Base-by-base conservation (phyloP, 1,140 invertebrate species). In the Helicoverpa zea region DNA sequence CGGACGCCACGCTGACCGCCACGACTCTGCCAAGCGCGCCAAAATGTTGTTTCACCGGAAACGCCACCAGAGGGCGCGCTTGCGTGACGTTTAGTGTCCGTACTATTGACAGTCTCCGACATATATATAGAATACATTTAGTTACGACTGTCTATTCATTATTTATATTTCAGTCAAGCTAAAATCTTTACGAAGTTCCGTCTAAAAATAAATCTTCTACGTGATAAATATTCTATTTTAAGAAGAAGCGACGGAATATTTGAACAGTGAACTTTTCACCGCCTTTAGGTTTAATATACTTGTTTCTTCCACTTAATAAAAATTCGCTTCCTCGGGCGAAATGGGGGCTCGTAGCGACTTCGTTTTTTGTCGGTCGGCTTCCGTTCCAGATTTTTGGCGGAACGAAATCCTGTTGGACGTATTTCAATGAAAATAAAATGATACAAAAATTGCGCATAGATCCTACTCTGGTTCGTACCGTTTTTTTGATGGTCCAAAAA, bases 371-470 rank as follows among this genome's bases (percentile, higher is more conserved):
- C 12, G 64, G 47, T 72, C 23, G 47, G 49, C 49, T 52, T 72
- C 68, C 68, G 68, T 54, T 52, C 49, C 49, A 72, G 47, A 72
- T 72, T 54, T 72, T 72, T 54, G 68, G 68, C 49, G 49, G 30
- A 68, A 68, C 49, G 23, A 72, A 54, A 72, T 51, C 68, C 68
- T 72, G 23, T 5, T 13, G 49, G 18, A 54, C 13, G 68, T 51
- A 18, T 54, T 51, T 54, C 47, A 54, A 54, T 49, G 64, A 49
- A 66, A 68, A 68, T 68, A 68, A 43, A 68, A 49, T 35, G 35
- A 49, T 16, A 68, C 43, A 16, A 68, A 68, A 68, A 49, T 47
- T 47, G 47, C 47, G 43, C n/a, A 43, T 66, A 66, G 63, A 35
- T 66, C 47, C 63, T 47, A 47, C 14, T 7, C 13, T 30, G 18